These are phyloP conservation scores for Labia minor DNA, from an alignment of 2,888 invertebrate genomes.

Conservation along the genomic window DNA sequence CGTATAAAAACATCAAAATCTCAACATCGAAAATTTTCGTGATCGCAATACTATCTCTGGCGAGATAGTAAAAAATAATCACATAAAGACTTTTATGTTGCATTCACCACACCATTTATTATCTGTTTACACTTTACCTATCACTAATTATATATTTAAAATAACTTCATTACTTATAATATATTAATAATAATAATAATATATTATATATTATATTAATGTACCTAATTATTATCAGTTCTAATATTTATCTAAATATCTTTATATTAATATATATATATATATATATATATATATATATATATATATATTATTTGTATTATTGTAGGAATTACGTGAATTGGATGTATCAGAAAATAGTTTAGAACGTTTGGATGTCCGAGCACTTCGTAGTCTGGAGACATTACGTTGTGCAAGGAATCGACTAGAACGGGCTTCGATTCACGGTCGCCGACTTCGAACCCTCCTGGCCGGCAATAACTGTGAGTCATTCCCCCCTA, in stretches of 20 bases:
- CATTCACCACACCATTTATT: too few species aligned
- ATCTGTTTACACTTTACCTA: too few species aligned
- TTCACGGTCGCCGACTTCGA: conserved; percentile 66
- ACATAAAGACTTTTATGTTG: too few species aligned
- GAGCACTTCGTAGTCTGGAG: conserved; percentile 64
- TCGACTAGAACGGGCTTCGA: conserved; percentile 58
- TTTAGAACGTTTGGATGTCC: conserved; percentile 70
- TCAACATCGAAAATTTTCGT: too few species aligned
- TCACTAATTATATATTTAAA: too few species aligned
- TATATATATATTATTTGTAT: too few species aligned
- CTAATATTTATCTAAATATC: not conserved
- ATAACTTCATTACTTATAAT: too few species aligned
- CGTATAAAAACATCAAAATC: too few species aligned
- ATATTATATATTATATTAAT: not conserved
- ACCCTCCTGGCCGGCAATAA: conserved; percentile 72
- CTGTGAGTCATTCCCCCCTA: conserved; percentile 42
- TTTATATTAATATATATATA: not conserved
- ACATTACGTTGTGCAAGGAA: conserved; percentile 69
- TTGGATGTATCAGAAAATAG: conserved; percentile 74
- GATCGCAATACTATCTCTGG: too few species aligned
- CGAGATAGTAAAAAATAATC: too few species aligned
- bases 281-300: conserved; percentile 23
- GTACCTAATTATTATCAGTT: not conserved
- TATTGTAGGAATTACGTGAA: conserved; percentile 33
- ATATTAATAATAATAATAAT: not conserved